Conservation (phyloP, 2,113 vertebrate species). For the Carollia perspicillata region DNA sequence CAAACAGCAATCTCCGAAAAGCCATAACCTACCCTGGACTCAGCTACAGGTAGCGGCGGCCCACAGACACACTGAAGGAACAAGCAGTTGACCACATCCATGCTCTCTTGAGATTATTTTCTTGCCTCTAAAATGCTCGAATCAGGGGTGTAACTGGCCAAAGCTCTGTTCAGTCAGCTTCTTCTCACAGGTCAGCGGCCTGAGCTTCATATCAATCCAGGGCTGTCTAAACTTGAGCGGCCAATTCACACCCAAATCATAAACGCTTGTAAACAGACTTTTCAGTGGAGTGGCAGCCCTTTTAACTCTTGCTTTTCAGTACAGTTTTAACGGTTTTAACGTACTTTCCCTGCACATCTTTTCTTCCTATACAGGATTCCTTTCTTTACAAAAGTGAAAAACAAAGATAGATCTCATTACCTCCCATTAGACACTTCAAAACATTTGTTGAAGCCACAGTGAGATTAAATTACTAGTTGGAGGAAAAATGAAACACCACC, state of each 20-base stretch:
- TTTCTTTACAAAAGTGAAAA: neutral
- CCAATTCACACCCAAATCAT: slow-evolving; percentile 74
- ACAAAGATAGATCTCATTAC: neutral
- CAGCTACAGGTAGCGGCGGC: slow-evolving; percentile 72
- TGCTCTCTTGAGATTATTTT: neutral
- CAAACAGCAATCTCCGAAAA: neutral
- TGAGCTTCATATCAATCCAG: neutral
- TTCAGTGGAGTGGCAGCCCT: neutral
- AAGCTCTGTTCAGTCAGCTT: neutral
- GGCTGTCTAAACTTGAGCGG: neutral
- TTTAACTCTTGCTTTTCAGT: slow-evolving; percentile 35
- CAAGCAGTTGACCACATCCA: slow-evolving; percentile 81
- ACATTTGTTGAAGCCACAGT: neutral
- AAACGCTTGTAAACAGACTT: slow-evolving; percentile 72
- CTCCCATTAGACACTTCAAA: neutral
- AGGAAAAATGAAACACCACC: neutral
- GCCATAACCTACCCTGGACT: slow-evolving; percentile 83
- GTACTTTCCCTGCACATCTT: neutral
- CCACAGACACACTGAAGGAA: slow-evolving; percentile 88
- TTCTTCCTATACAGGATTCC: neutral
- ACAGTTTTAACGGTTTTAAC: neutral
- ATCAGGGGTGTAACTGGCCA: neutral
- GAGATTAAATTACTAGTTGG: neutral
- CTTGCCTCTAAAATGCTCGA: neutral
- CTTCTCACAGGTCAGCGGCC: neutral